A percentile compares a stretch with the other conserved stretches of the same genome.
Evolutionary conservation across 2,888 invertebrate genomes (phyloP).

Genomic region (Oxystoma pomonae): DNA sequence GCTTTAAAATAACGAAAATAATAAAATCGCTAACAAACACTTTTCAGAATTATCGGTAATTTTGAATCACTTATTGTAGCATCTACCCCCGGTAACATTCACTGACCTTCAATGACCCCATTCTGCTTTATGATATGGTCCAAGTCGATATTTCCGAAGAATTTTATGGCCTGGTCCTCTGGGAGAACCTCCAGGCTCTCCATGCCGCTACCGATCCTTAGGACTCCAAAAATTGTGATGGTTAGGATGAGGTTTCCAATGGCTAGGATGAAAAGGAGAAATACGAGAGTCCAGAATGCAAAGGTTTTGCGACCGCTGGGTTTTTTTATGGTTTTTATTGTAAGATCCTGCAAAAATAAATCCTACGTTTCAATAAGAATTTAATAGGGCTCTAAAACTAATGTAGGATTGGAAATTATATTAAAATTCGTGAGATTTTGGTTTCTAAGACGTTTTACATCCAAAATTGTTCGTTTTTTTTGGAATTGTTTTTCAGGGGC

Average conservation of each 20-base stretch:
- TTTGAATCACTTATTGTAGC: too few relatives aligned
- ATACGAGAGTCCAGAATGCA: slow-evolving; percentile 76
- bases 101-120: slow-evolving; percentile 55
- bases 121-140: slow-evolving; percentile 73
- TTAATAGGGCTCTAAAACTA: too few relatives aligned
- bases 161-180: slow-evolving; percentile 69
- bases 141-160: slow-evolving; percentile 72
- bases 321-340: background rate
- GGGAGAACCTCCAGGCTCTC: slow-evolving; percentile 80
- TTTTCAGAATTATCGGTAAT: too few relatives aligned
- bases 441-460: too few relatives aligned
- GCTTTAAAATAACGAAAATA: too few relatives aligned
- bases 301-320: slow-evolving; percentile 57
- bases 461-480: too few relatives aligned
- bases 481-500: too few relatives aligned
- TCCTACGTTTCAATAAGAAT: too few relatives aligned
- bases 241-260: slow-evolving; percentile 78
- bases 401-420: too few relatives aligned
- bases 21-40: too few relatives aligned
- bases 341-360: background rate
- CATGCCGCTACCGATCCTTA: slow-evolving; percentile 78
- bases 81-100: too few relatives aligned
- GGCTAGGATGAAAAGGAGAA: slow-evolving; percentile 65
- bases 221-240: slow-evolving; percentile 73
- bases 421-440: too few relatives aligned